Evolutionary conservation across 2,113 vertebrate genomes (phyloP).

Genomic region (Benthochromis sp.): DNA sequence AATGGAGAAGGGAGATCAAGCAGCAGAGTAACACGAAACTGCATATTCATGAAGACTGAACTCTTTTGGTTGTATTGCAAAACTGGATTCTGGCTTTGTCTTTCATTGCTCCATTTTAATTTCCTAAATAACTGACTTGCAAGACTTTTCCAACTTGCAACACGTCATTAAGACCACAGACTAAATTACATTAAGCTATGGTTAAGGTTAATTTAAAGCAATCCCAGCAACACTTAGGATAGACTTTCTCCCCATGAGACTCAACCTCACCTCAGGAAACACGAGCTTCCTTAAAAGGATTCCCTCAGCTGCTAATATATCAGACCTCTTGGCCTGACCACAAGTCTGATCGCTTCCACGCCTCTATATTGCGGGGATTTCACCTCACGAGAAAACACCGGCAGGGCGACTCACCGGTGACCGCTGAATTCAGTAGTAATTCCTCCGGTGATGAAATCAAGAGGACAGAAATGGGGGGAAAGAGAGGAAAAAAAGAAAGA

Average conservation of each 20-base stretch:
- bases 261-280: background rate
- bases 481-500: background rate
- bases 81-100: background rate
- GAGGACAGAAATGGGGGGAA: background rate
- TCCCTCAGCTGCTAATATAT: background rate
- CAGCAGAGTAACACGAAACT: background rate
- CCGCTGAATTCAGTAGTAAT: background rate
- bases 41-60: background rate
- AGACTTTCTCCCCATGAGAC: background rate
- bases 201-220: background rate
- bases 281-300: background rate
- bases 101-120: rapidly evolving
- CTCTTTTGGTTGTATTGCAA: background rate
- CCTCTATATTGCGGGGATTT: background rate
- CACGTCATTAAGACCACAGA: background rate
- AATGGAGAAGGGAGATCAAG: background rate
- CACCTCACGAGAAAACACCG: background rate
- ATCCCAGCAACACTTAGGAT: background rate
- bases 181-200: background rate
- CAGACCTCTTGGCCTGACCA: background rate
- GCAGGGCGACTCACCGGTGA: slow-evolving; percentile 33
- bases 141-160: background rate
- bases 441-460: background rate
- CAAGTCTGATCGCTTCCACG: background rate
- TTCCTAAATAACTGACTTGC: background rate